Conservation (phyloP, 2,888 invertebrate genomes). For the Plutella xylostella region DNA sequence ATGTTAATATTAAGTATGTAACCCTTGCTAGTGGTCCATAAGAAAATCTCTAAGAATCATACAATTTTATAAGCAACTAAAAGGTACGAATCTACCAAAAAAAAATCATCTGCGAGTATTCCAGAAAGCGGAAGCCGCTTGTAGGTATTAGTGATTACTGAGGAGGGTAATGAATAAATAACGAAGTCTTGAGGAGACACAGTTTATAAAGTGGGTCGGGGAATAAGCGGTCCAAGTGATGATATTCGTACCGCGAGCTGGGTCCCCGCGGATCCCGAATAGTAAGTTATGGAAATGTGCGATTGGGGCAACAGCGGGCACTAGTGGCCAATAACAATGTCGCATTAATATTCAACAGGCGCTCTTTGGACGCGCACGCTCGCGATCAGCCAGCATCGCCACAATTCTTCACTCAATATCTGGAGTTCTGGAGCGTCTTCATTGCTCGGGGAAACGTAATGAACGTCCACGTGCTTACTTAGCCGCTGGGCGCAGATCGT, state of each 20-base stretch:
- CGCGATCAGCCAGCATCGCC: constrained; percentile 42
- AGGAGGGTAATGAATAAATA: constrained; percentile 5
- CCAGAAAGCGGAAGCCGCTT: background rate
- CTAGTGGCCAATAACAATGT: constrained; percentile 68
- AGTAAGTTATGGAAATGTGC: constrained; percentile 70
- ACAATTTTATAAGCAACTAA: too few relatives aligned
- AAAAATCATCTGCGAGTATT: too few relatives aligned
- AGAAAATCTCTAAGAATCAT: too few relatives aligned
- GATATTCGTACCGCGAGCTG: constrained; percentile 53
- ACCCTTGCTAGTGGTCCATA: too few relatives aligned
- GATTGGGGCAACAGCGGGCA: constrained; percentile 66
- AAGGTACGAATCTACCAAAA: too few relatives aligned
- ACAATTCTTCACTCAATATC: constrained; percentile 34
- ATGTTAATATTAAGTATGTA: too few relatives aligned
- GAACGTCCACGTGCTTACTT: too few relatives aligned
- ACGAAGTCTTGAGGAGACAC: constrained; percentile 37
- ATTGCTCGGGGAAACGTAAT: background rate
- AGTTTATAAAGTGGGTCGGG: constrained; percentile 42
- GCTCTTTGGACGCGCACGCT: constrained; percentile 54
- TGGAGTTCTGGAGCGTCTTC: constrained; percentile 5
- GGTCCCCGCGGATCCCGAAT: constrained; percentile 65
- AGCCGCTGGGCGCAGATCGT: too few relatives aligned
- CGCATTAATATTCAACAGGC: constrained; percentile 68
- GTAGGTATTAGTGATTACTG: background rate
- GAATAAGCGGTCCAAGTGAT: constrained; percentile 46